phyloP scores from a whole-genome alignment of 2,113 vertebrate genomes.

The Phaetusa simplex region DNA sequence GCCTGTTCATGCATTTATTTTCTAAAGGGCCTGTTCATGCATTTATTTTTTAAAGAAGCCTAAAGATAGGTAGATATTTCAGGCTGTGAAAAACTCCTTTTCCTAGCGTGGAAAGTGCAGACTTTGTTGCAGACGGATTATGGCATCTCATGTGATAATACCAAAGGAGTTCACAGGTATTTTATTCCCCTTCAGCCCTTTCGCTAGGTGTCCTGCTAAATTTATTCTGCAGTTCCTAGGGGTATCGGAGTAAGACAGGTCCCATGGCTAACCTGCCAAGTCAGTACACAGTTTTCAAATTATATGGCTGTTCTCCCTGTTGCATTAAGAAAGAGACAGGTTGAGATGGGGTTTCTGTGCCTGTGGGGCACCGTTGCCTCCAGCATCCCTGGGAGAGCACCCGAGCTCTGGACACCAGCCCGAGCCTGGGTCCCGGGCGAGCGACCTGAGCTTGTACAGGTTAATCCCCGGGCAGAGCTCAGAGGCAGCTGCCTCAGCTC shows the following conservation, averaged over 20 bases:
- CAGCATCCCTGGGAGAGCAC: neutral
- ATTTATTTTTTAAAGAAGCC: neutral
- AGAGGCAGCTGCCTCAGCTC: neutral
- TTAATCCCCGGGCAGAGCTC: neutral
- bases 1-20: neutral
- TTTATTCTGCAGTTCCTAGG: neutral
- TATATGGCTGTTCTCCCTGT: neutral
- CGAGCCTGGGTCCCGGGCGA: neutral
- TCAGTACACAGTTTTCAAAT: neutral
- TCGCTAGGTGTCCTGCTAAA: neutral
- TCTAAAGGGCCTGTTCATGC: neutral
- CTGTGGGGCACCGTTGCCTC: neutral
- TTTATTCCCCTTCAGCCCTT: neutral
- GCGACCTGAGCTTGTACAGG: neutral
- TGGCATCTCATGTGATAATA: neutral
- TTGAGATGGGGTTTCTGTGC: neutral
- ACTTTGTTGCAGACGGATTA: neutral
- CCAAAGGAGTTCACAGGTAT: neutral
- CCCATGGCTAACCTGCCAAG: neutral
- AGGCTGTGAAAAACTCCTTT: neutral
- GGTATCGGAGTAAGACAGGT: neutral
- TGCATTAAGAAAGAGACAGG: neutral
- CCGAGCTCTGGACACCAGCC: neutral
- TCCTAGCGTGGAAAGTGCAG: neutral
- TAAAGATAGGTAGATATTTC: neutral